Conservation (phyloP, 2,888 invertebrate genomes). For the Dolomedes plantarius region DNA sequence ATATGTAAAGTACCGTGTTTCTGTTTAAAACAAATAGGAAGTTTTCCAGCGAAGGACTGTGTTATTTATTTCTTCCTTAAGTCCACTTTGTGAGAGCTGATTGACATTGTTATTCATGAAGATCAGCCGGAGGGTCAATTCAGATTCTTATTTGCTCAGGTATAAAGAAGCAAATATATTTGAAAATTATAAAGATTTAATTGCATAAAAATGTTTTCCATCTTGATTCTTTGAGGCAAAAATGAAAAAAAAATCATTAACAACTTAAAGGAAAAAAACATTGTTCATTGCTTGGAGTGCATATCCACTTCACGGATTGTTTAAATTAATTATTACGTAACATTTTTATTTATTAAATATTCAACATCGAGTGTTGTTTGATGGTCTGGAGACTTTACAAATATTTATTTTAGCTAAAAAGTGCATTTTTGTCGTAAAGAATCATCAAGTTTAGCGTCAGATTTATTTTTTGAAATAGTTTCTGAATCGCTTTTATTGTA, state of each 20-base stretch:
- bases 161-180: not conserved
- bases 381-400: not conserved
- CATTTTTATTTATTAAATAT: not conserved
- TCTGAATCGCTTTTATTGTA: too few species aligned
- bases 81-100: not conserved
- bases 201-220: not conserved
- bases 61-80: not conserved
- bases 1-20: not conserved
- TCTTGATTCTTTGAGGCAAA: not conserved
- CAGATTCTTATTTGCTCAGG: not conserved
- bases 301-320: not conserved
- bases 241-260: not conserved
- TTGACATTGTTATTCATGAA: conserved; percentile 29
- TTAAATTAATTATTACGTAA: not conserved
- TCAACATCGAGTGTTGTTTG: not conserved
- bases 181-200: not conserved
- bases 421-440: not conserved
- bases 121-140: conserved; percentile 9
- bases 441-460: not conserved
- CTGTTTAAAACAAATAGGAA: conserved; percentile 31
- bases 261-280: not conserved
- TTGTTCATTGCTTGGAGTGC: not conserved
- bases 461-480: too few species aligned
- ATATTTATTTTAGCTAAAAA: not conserved
- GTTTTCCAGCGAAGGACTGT: conserved; percentile 9